phyloP scores from a whole-genome alignment of 2,888 invertebrate species.

The Branchinecta sandiegonensis region DNA sequence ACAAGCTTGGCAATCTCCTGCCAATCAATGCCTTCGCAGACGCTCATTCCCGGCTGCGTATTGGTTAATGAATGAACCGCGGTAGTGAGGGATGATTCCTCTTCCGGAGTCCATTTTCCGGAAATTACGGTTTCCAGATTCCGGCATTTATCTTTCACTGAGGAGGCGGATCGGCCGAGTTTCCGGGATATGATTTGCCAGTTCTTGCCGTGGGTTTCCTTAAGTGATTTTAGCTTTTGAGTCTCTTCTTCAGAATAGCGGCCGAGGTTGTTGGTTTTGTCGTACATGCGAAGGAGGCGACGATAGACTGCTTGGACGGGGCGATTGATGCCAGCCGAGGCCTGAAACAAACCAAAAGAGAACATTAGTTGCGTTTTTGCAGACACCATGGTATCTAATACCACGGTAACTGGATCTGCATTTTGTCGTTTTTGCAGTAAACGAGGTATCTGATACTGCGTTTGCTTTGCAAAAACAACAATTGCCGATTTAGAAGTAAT shows the following conservation, averaged over 20 bases:
- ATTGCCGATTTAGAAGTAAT: no score
- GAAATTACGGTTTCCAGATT: constrained; percentile 32
- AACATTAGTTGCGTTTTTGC: no score
- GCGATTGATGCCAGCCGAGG: constrained; percentile 34
- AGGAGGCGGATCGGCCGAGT: constrained; percentile 38
- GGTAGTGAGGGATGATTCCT: constrained; percentile 35
- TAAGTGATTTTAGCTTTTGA: constrained; percentile 32
- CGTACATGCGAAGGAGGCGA: constrained; percentile 38
- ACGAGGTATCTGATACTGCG: no score
- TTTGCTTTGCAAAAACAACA: no score
- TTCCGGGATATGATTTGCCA: constrained; percentile 37
- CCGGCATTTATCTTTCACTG: constrained; percentile 38
- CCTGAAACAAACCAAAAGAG: neutral
- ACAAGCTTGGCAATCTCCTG: constrained; percentile 35
- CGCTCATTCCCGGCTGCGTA: constrained; percentile 34
- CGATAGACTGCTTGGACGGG: constrained; percentile 38
- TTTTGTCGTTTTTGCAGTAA: no score
- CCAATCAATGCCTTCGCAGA: constrained; percentile 37
- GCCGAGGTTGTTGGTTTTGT: constrained; percentile 38
- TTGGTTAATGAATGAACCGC: constrained; percentile 36
- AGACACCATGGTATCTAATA: no score
- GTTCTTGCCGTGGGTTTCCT: constrained; percentile 36
- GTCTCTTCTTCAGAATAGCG: constrained; percentile 37
- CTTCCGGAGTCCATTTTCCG: constrained; percentile 38
- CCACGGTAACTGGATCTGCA: no score